Base-by-base conservation (phyloP, 1,140 invertebrate genomes). In the Ceratina calcarata region DNA sequence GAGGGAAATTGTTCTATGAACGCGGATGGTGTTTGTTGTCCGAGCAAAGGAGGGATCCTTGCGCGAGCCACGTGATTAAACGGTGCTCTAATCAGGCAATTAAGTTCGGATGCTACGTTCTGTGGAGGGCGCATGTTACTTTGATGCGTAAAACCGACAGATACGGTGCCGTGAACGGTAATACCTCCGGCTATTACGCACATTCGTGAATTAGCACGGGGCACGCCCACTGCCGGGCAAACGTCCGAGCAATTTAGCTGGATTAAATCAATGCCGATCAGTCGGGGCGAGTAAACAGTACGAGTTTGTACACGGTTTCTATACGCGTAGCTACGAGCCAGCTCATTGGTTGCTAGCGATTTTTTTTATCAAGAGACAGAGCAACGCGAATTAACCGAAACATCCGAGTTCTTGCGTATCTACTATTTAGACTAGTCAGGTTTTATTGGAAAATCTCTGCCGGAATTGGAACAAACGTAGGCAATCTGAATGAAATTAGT, bases 191-290 rank as follows among this genome's bases (percentile, higher is more conserved):
- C 45, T 74, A 65, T 74, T 74, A 55, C 61, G 61, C 61, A 37
- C 61, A 22, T 65, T 53, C 22, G 49, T 37, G 24, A 65, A 74
- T 65, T 74, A 37, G 49, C 60, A 13, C 20, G 45, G 18, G 18
- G 6, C 27, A 65, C 24, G 72, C 15, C 18, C 61, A 55, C 22
- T 75, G 27, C 53, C n/a, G 6, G 51, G n/a, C 7, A 55, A 74
- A 57, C 22, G n/a, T n/a, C 69, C 12, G 13, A 13, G 15, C 20
- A 1, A 16, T 24, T 37, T 64, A 57, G 62, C 20, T 67, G 73
- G 20, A 75, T 67, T 58, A 66, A 75, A 67, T 75, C 73, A 58
- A 58, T 75, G 62, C 49, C 73, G 62, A 75, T 75, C 45, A 32
- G 20, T 22, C 32, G 12, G 49, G 15, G 2, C 37, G n/a, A 20